Base-by-base conservation (phyloP, 2,888 invertebrate species). In the Ophion ellenae region DNA sequence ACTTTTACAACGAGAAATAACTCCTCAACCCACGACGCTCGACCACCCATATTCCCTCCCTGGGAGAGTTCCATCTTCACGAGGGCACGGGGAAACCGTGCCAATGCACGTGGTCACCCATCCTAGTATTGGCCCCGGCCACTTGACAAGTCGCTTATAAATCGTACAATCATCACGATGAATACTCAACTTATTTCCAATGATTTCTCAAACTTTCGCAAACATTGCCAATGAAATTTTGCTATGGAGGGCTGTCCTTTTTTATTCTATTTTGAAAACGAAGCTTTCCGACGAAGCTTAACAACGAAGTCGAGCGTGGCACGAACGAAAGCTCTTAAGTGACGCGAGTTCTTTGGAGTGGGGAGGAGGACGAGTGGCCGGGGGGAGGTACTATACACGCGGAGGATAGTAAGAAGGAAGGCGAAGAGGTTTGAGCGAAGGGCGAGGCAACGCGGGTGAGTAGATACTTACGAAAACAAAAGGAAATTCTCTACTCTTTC, bases 401-500 rank as follows among this genome's bases (percentile, higher is more conserved):
- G 67, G 69, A 78, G 70, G 77, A 77, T 63, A 36, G 40, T 17
- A 61, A 59, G 40, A 53, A 69, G 63, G 40, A 32, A 63, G 24
- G 11, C 32, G 64, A 66, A 67, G 28, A 32, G 77, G 59, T 69
- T 70, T 28, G 67, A 57, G 74, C 17, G 80, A 73, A 75, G 28
- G 74, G 70, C 40, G 40, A 70, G 57, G 85, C 86, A 88, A 87
- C 79, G 86, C 40, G 40, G 83, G 78, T 79, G 85, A 84, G 82
- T 84, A 86, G 81, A 85, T 85, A 82, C 85, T 86, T 70, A 86
- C 82, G 86, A 86, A 89, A 85, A 87, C 87, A 86, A 86, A 86
- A 83, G 85, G 77, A 77, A 77, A 83, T 80, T 59, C 73, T 47
- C 45, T 40, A 40, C 77, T 61, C 69, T 77, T 40, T 69, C 82